Percentiles rank a stretch among this genome's conserved stretches.
Evolutionary conservation across 2,797 vertebrate genomes (phyloP).

Genomic region (Pangasius macronema): DNA sequence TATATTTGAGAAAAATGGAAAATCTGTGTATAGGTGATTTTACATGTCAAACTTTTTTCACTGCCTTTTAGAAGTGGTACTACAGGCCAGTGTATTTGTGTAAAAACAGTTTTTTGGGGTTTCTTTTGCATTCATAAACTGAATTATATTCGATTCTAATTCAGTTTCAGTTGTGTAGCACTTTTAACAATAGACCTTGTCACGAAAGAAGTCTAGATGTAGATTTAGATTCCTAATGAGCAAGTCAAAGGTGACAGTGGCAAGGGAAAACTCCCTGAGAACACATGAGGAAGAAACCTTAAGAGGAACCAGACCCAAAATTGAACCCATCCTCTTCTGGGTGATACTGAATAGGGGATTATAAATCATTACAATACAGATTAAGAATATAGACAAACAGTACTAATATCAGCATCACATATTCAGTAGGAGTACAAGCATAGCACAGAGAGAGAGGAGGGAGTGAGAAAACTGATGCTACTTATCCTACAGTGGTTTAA

Average conservation of each 20-base stretch:
- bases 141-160: neutral
- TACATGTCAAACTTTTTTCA: neutral
- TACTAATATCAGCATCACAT: neutral
- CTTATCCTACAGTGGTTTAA: neutral
- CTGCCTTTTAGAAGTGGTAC: neutral
- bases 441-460: neutral
- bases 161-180: neutral
- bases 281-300: neutral
- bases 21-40: neutral
- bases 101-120: neutral
- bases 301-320: neutral
- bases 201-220: neutral
- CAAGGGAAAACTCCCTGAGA: neutral
- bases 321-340: neutral
- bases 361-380: neutral
- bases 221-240: too few species aligned
- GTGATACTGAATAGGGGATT: neutral
- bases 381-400: neutral
- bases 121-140: neutral
- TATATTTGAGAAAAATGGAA: neutral
- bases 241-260: neutral
- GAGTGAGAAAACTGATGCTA: neutral
- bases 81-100: neutral
- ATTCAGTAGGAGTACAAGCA: neutral
- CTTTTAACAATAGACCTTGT: neutral